Base-by-base conservation (phyloP, 1,140 invertebrate species). In the Drosophila teissieri region DNA sequence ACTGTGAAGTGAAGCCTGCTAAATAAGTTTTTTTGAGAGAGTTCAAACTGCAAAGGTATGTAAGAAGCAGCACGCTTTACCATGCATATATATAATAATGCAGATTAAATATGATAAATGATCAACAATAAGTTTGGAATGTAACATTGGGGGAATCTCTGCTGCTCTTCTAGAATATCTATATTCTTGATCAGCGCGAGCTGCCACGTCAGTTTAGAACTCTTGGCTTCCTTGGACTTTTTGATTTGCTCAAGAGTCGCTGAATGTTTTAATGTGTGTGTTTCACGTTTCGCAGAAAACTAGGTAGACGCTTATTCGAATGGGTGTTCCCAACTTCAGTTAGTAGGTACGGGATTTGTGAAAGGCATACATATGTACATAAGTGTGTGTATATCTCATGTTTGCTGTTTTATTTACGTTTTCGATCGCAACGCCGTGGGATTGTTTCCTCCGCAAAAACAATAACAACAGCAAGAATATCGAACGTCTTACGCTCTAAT, bases 401-500 rank as follows among this genome's bases (percentile, higher is more conserved):
- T 39, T 12, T 14, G 37, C 37, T 14, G 37, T 34, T 34, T 51
- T 27, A 34, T 11, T 31, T n/a, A 2, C 58, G 36, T 19, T 57
- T 17, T 15, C 11, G 49, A 34, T 34, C 37, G 27, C 24, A 31
- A n/a, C 15, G 11, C 24, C 5, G 12, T 3, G 11, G 24, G 34
- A 27, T 40, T 61, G 19, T 57, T 39, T 46, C 17, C 31, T 60
- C 17, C 42, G 37, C 17, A 42, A 60, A 62, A 22, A 22, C 34
- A 46, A 15, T 22, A 17, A n/a, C 17, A 51, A 34, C 8, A 46
- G 36, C 27, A 14, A 45, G 12, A 65, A 51, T 5, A 49, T n/a
- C 17, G 46, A 68, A 51, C 61, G 61, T 36, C 64, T 45, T 36
- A 17, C 10, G 0, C 34, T 64, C 63, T 17, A 22, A 67, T 40